Conservation (phyloP, 2,888 invertebrate species). For the Oxycera nigricornis region DNA sequence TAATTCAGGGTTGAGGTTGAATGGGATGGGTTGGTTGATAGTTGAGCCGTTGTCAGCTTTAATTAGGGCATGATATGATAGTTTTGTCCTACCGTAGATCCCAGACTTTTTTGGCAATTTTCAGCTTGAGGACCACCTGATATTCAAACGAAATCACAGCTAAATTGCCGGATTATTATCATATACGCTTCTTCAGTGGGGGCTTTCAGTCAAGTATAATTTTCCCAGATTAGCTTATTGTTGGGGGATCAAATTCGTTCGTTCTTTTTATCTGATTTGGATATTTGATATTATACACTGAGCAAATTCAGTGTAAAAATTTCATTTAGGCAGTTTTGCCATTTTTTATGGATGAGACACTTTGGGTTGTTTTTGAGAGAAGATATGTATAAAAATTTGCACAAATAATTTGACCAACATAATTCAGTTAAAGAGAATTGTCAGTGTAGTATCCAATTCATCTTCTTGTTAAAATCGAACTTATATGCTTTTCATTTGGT, state of each 20-base stretch:
- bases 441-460: too few species aligned
- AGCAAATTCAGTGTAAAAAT: conserved; percentile 2
- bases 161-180: conserved; percentile 12
- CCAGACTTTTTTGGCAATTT: neutral
- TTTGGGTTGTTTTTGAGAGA: neutral
- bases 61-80: conserved; percentile 44
- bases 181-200: conserved; percentile 13
- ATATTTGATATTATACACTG: conserved; percentile 33
- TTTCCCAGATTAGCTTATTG: conserved; percentile 33
- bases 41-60: conserved; percentile 42
- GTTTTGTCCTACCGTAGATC: conserved; percentile 31
- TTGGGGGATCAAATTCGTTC: conserved; percentile 26
- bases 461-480: too few species aligned
- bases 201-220: conserved; percentile 18
- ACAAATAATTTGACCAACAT: too few species aligned
- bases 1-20: conserved; percentile 21
- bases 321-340: neutral
- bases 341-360: neutral
- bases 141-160: conserved; percentile 22
- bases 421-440: too few species aligned
- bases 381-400: neutral
- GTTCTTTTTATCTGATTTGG: neutral
- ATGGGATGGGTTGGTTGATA: conserved; percentile 15
- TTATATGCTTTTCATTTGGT: too few species aligned
- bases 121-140: conserved; percentile 22